Percentiles rank a stretch among this genome's conserved stretches.
phyloP scores from a whole-genome alignment of 2,888 invertebrate genomes.

The Cantharis rustica region DNA sequence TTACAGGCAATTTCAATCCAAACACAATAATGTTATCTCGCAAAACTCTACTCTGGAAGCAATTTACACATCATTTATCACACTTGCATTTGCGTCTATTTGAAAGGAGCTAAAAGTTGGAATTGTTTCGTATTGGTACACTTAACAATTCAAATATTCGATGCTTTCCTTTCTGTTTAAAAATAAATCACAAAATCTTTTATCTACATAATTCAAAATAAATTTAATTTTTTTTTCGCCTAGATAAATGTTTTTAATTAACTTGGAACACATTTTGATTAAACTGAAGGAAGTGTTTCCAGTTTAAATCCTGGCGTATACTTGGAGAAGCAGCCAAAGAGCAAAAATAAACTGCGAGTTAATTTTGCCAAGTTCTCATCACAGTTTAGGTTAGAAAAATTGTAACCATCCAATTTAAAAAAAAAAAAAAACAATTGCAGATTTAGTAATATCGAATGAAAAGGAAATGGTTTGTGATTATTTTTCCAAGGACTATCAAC shows the following conservation, averaged over 20 bases:
- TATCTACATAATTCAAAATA: background rate
- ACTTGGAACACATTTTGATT: background rate
- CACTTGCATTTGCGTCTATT: slow-evolving; percentile 6
- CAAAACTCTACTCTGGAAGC: slow-evolving; percentile 12
- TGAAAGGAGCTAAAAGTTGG: slow-evolving; percentile 6
- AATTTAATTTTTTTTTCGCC: background rate
- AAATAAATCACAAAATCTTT: background rate
- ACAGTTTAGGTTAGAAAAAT: background rate
- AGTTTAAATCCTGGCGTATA: background rate
- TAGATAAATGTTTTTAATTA: background rate
- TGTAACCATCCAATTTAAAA: slow-evolving; percentile 15
- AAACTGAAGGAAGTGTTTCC: background rate
- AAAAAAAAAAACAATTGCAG: slow-evolving; percentile 14
- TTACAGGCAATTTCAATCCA: slow-evolving; percentile 12
- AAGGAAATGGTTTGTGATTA: slow-evolving; percentile 28
- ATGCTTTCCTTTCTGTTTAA: background rate
- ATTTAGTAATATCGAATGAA: slow-evolving; percentile 19
- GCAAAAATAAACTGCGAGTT: background rate
- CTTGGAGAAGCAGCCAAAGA: background rate
- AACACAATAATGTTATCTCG: slow-evolving; percentile 13
- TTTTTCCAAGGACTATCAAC: slow-evolving; percentile 43
- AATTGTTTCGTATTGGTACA: slow-evolving; percentile 9
- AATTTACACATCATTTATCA: slow-evolving; percentile 20
- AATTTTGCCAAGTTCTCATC: background rate
- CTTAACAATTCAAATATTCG: background rate